phyloP scores from a whole-genome alignment of 2,113 vertebrate genomes.

The Balaenoptera acutorostrata region DNA sequence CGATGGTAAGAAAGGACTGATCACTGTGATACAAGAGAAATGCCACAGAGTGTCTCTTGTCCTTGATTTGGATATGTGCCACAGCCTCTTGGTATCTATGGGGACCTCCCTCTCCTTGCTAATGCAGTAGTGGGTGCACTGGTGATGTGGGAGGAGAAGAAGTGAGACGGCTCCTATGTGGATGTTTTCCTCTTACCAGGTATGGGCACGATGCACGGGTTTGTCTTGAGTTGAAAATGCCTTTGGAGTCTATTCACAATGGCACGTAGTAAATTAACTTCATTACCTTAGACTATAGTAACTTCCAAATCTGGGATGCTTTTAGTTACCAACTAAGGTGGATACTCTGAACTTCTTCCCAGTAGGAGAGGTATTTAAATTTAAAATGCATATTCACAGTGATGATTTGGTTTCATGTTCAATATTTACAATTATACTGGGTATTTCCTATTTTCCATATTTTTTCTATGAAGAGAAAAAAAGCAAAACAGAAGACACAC shows the following conservation, averaged over 20 bases:
- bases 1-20: neutral
- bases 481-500: neutral
- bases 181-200: neutral
- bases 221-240: neutral
- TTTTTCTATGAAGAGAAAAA: neutral
- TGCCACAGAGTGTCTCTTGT: neutral
- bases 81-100: neutral
- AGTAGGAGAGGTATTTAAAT: conserved; percentile 2
- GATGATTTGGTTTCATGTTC: neutral
- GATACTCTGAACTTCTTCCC: neutral
- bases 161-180: rapidly evolving
- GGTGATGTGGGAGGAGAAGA: neutral
- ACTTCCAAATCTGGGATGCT: neutral
- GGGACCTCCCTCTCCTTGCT: neutral
- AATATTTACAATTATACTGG: neutral
- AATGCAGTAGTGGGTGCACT: neutral
- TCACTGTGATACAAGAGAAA: neutral
- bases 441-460: neutral
- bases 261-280: neutral
- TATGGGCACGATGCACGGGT: neutral
- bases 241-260: neutral
- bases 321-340: neutral
- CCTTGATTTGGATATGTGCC: neutral
- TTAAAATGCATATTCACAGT: neutral
- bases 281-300: neutral